Percentiles rank a stretch among this genome's conserved stretches.
phyloP scores from a whole-genome alignment of 2,113 vertebrate species.

The Antechinus flavipes region DNA sequence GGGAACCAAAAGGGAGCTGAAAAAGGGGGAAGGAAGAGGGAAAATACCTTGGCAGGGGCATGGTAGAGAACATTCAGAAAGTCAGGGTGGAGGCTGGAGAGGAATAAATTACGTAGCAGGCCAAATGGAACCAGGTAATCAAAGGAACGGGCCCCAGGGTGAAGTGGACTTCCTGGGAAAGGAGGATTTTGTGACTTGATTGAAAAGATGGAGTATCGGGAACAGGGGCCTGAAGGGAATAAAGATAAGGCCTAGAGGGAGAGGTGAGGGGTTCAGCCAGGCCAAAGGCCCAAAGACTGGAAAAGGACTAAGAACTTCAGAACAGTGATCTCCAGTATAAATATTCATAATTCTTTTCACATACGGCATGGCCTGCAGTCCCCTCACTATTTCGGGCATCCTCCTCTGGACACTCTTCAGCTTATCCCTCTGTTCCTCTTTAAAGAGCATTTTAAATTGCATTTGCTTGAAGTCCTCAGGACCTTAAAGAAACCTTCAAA shows the following conservation, averaged over 20 bases:
- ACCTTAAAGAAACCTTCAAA: not conserved
- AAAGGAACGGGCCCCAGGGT: not conserved
- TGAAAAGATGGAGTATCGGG: not conserved
- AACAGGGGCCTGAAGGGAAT: not conserved
- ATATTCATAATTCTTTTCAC: not conserved
- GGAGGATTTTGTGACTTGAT: not conserved
- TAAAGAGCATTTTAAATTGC: not conserved
- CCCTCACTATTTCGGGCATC: not conserved
- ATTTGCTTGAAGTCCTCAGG: not conserved
- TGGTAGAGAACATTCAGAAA: not conserved
- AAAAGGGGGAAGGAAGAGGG: too few species aligned
- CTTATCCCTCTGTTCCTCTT: not conserved
- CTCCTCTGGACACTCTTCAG: not conserved
- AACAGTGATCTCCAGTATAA: not conserved
- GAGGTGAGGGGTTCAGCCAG: not conserved
- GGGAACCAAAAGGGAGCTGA: too few species aligned
- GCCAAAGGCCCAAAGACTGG: not conserved
- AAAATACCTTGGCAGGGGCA: too few species aligned
- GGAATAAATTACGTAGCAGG: not conserved
- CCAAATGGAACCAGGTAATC: not conserved
- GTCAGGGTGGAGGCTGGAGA: not conserved
- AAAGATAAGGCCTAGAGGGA: not conserved
- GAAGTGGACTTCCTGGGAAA: not conserved
- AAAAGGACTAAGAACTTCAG: not conserved
- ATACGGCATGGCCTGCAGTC: not conserved